These are phyloP conservation scores for Nomada ruficornis DNA, from an alignment of 2,888 invertebrate genomes.

Conservation along the genomic window DNA sequence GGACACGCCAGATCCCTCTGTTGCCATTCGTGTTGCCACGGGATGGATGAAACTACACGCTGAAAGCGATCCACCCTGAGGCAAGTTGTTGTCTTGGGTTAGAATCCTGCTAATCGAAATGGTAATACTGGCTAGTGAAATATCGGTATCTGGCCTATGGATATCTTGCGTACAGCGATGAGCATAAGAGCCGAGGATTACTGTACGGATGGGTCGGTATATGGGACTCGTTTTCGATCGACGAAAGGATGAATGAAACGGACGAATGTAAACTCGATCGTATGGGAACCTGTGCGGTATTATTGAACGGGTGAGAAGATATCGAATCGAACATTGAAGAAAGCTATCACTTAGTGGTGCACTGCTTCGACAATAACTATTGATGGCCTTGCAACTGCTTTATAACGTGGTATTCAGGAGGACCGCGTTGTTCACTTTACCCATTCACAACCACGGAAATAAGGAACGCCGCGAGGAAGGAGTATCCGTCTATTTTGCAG, in stretches of 20 bases:
- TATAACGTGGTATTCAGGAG: neutral
- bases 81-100: slow-evolving; percentile 24
- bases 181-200: slow-evolving; percentile 4
- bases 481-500: slow-evolving; percentile 16
- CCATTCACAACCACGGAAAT: neutral
- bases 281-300: no score
- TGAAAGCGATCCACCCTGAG: neutral
- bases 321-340: no score
- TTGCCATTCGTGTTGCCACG: slow-evolving; percentile 1
- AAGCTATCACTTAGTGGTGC: no score
- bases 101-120: slow-evolving; percentile 8
- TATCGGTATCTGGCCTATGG: neutral
- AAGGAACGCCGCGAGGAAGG: neutral
- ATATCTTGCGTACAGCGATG: slow-evolving; percentile 1
- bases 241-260: neutral
- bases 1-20: slow-evolving; percentile 12
- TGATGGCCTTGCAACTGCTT: neutral
- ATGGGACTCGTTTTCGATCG: neutral
- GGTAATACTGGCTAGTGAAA: slow-evolving; percentile 18
- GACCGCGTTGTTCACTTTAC: neutral
- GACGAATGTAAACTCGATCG: slow-evolving; percentile 8
- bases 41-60: slow-evolving; percentile 5
- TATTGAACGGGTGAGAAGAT: no score
- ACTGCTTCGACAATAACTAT: no score
- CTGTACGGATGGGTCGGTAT: neutral